Percentiles rank a stretch among this genome's conserved stretches.
phyloP scores from a whole-genome alignment of 1,140 invertebrate species.

The Campoletis sonorensis region DNA sequence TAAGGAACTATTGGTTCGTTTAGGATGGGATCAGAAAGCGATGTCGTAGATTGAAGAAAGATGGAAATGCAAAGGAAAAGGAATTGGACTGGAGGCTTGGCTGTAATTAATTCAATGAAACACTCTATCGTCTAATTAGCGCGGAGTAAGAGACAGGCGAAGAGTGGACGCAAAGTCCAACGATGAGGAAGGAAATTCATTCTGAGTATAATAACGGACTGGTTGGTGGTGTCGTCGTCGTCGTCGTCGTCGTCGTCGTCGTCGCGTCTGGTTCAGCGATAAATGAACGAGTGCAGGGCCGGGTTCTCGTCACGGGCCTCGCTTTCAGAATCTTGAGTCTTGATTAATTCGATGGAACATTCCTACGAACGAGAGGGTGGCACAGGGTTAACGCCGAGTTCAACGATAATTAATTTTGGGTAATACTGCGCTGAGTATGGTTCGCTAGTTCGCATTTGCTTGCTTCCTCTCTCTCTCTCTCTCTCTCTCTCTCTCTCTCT shows the following conservation, averaged over 20 bases:
- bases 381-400: slow-evolving; percentile 21
- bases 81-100: slow-evolving; percentile 16
- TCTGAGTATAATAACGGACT: slow-evolving; percentile 30
- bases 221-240: slow-evolving; percentile 18
- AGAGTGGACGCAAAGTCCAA: background rate
- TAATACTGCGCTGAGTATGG: slow-evolving; percentile 26
- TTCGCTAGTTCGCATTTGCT: slow-evolving; percentile 17
- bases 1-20: background rate
- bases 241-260: background rate
- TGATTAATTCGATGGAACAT: slow-evolving; percentile 44
- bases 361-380: slow-evolving; percentile 27
- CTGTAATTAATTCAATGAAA: slow-evolving; percentile 40
- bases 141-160: background rate
- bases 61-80: background rate
- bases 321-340: slow-evolving; percentile 39
- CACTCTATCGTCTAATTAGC: slow-evolving; percentile 38
- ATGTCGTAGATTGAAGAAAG: background rate
- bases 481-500: too few species aligned
- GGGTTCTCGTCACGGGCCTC: slow-evolving; percentile 31
- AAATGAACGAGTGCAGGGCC: slow-evolving; percentile 20
- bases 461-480: too few species aligned
- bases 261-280: background rate
- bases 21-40: background rate
- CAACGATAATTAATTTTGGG: slow-evolving; percentile 42
- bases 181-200: slow-evolving; percentile 23